Conservation (phyloP, 2,113 vertebrate genomes). For the Benitochromis conjunctus region DNA sequence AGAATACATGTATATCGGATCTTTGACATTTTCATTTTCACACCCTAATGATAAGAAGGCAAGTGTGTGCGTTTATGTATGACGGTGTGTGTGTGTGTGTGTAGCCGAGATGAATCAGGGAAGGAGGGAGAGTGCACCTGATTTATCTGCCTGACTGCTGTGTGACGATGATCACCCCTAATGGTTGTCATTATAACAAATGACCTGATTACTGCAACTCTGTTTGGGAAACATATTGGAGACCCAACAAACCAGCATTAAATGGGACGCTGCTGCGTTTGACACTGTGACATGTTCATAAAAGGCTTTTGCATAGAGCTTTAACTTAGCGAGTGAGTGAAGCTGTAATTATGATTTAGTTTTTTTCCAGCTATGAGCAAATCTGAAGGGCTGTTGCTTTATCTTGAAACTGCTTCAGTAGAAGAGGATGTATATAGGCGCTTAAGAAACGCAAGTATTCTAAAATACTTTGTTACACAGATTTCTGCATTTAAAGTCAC, state of each 20-base stretch:
- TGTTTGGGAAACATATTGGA: constrained; percentile 63
- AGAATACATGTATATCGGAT: background rate
- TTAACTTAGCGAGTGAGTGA: background rate
- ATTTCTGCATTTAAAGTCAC: background rate
- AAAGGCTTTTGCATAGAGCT: constrained; percentile 7
- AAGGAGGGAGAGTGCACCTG: constrained; percentile 45
- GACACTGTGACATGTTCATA: constrained; percentile 41
- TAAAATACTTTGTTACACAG: background rate
- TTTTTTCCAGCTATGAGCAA: background rate
- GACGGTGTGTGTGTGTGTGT: background rate
- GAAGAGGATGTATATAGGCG: background rate
- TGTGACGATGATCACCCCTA: constrained; percentile 58
- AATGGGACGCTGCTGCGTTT: constrained; percentile 47
- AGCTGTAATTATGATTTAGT: background rate
- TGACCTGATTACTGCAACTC: constrained; percentile 75
- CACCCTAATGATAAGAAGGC: background rate
- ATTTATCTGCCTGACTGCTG: constrained; percentile 63
- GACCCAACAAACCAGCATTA: constrained; percentile 63
- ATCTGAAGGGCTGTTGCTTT: background rate
- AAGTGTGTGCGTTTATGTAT: background rate
- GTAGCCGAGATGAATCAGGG: constrained; percentile 40
- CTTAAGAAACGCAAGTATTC: background rate
- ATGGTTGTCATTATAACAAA: constrained; percentile 77
- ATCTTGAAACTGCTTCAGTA: background rate
- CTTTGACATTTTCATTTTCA: background rate